Evolutionary conservation across 2,888 invertebrate genomes (phyloP).

Genomic region (Drosophila anomelani): DNA sequence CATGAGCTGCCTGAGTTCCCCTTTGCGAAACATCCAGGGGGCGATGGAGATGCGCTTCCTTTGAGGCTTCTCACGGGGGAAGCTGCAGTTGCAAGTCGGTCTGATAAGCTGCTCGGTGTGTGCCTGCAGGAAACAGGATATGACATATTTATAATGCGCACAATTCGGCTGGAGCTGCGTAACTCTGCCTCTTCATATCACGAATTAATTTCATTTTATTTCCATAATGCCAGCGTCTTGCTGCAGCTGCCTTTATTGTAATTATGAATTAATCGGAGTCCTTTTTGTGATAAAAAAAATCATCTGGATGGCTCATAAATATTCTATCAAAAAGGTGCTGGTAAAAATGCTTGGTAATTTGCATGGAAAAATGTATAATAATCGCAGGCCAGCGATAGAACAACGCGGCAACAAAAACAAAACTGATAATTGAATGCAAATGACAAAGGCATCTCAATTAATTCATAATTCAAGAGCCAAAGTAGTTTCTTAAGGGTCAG

Average conservation of each 20-base stretch:
- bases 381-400: conserved; percentile 9
- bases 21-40: conserved; percentile 3
- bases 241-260: conserved; percentile 48
- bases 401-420: conserved; percentile 44
- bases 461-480: conserved; percentile 24
- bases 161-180: conserved; percentile 39
- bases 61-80: conserved; percentile 18
- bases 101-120: conserved; percentile 60
- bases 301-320: conserved; percentile 35
- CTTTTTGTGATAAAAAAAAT: conserved; percentile 32
- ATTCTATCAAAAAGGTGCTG: conserved; percentile 24
- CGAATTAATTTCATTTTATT: conserved; percentile 43
- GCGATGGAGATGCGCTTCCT: conserved; percentile 29
- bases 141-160: conserved; percentile 79
- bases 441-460: conserved; percentile 32
- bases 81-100: conserved; percentile 27
- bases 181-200: conserved; percentile 36
- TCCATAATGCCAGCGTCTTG: conserved; percentile 41
- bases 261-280: conserved; percentile 50
- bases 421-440: conserved; percentile 68
- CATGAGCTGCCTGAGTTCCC: conserved; percentile 8
- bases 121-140: conserved; percentile 78
- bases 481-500: conserved; percentile 5
- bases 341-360: conserved; percentile 26
- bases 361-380: conserved; percentile 39